Evolutionary conservation across 2,797 vertebrate species (phyloP).

Genomic region (Dendrocincla fuliginosa): DNA sequence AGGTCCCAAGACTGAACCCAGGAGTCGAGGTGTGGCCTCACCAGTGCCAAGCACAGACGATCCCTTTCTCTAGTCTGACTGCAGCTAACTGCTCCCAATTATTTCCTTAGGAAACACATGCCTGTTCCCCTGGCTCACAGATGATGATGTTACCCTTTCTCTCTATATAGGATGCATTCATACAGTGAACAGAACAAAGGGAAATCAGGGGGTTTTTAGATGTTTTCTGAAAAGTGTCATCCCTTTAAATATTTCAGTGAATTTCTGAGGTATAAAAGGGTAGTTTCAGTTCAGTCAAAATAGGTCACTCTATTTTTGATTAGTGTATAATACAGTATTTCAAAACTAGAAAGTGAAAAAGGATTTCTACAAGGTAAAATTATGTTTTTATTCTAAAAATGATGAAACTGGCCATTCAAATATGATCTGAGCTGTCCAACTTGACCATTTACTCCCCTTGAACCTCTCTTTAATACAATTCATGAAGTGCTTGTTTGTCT

Average conservation of each 20-base stretch:
- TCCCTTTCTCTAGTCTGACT: not conserved
- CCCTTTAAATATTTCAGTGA: not conserved
- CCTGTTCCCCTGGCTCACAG: not conserved
- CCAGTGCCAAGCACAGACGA: not conserved
- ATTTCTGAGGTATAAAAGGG: not conserved
- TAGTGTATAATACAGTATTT: not conserved
- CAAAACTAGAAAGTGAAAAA: not conserved
- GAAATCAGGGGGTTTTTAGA: not conserved
- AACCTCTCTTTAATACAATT: not conserved
- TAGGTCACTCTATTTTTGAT: conserved; percentile 5
- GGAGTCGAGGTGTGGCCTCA: not conserved
- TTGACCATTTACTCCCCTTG: not conserved
- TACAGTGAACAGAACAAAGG: not conserved
- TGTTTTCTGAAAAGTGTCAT: not conserved
- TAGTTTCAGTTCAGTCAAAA: not conserved
- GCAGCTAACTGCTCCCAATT: not conserved
- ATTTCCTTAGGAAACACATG: not conserved
- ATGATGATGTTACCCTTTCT: not conserved
- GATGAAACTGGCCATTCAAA: not conserved
- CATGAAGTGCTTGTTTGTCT: not conserved
- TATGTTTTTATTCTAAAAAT: not conserved
- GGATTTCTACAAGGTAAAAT: not conserved
- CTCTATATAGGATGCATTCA: not conserved
- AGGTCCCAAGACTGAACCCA: not conserved
- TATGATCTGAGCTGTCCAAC: not conserved